Percentiles rank a stretch among this genome's conserved stretches.
These are phyloP conservation scores for Mythimna loreyi DNA, from an alignment of 2,888 invertebrate species.

Conservation along the genomic window DNA sequence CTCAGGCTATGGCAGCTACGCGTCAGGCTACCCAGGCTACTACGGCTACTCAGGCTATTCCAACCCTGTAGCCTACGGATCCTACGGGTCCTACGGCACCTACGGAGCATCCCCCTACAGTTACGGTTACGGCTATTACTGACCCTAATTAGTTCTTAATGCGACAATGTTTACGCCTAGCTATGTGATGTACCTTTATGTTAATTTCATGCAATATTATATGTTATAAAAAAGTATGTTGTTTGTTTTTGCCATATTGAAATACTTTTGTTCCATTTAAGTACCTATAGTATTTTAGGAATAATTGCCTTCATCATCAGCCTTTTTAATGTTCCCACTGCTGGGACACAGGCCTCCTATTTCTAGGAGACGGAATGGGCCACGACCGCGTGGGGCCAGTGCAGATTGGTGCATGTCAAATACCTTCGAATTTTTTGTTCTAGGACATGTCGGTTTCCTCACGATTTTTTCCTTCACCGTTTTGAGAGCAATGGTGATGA, in stretches of 20 bases:
- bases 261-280: not conserved
- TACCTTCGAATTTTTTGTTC: too few relatives aligned
- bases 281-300: not conserved
- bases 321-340: too few relatives aligned
- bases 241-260: not conserved
- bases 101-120: slow-evolving; percentile 80
- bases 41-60: slow-evolving; percentile 83
- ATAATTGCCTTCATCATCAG: not conserved
- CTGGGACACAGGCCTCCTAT: too few relatives aligned
- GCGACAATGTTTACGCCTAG: slow-evolving; percentile 48
- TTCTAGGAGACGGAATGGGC: too few relatives aligned
- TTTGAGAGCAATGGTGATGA: too few relatives aligned
- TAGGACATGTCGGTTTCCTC: too few relatives aligned
- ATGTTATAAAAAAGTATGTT: slow-evolving; percentile 22
- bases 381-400: too few relatives aligned
- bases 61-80: slow-evolving; percentile 77
- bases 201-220: slow-evolving; percentile 59
- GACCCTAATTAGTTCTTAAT: slow-evolving; percentile 46
- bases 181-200: slow-evolving; percentile 52
- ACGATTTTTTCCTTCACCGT: too few relatives aligned
- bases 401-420: too few relatives aligned
- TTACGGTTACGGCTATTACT: slow-evolving; percentile 83
- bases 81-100: slow-evolving; percentile 79
- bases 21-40: slow-evolving; percentile 79
- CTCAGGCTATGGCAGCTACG: slow-evolving; percentile 78